These are phyloP conservation scores for Parasteatoda lunata DNA, from an alignment of 2,888 invertebrate genomes.

Conservation along the genomic window DNA sequence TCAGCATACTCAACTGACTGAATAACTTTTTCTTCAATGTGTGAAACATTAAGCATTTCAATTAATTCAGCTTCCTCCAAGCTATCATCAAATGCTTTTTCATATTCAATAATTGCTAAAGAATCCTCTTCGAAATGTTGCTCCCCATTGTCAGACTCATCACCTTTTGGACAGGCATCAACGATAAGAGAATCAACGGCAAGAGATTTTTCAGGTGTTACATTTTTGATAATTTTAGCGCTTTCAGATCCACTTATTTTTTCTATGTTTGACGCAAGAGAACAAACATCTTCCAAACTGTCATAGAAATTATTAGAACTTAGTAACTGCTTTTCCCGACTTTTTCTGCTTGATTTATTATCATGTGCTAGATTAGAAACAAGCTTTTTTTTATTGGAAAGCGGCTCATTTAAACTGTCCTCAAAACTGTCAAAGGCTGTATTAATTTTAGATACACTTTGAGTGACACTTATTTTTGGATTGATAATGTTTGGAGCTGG, in stretches of 20 bases:
- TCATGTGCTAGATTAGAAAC: conserved; percentile 18
- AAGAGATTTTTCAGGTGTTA: conserved; percentile 9
- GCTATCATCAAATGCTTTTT: conserved; percentile 59
- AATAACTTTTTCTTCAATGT: neutral
- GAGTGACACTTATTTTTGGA: neutral
- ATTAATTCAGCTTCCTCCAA: conserved; percentile 37
- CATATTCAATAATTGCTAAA: conserved; percentile 53
- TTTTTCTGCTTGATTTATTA: conserved; percentile 12
- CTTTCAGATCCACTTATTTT: conserved; percentile 50
- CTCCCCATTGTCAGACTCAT: conserved; percentile 19
- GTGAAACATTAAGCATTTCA: neutral
- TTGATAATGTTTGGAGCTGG: neutral
- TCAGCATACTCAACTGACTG: neutral
- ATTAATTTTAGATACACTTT: conserved; percentile 19
- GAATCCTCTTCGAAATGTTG: conserved; percentile 62
- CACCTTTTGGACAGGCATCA: conserved; percentile 28
- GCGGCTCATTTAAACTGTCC: conserved; percentile 48
- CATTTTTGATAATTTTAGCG: conserved; percentile 35
- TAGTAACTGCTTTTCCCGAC: neutral
- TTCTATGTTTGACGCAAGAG: conserved; percentile 52
- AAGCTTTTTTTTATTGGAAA: conserved; percentile 12
- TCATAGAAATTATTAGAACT: conserved; percentile 33
- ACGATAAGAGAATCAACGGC: conserved; percentile 45
- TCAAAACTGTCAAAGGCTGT: conserved; percentile 59
- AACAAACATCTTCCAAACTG: conserved; percentile 57